These are phyloP conservation scores for Bimastos eiseni DNA, from an alignment of 2,888 invertebrate species.

Conservation along the genomic window DNA sequence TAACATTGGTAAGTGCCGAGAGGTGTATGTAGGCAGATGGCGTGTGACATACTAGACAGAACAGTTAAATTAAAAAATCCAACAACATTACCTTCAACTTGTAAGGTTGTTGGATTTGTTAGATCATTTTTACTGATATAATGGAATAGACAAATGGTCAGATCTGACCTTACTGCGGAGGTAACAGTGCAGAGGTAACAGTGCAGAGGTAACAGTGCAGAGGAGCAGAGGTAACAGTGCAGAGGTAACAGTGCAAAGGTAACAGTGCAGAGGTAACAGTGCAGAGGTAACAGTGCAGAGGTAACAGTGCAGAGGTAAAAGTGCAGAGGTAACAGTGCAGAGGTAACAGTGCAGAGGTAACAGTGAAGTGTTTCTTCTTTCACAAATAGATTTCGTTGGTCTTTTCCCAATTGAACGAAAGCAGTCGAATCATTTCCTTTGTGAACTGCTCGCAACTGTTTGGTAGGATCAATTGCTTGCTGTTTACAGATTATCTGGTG, in stretches of 20 bases:
- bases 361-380: background rate
- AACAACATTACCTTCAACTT: background rate
- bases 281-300: too few relatives aligned
- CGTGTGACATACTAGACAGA: too few relatives aligned
- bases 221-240: background rate
- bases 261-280: background rate
- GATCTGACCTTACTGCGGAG: background rate
- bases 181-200: background rate
- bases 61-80: background rate
- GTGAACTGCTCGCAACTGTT: background rate
- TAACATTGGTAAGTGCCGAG: too few relatives aligned
- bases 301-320: background rate
- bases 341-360: too few relatives aligned
- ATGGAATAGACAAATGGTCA: background rate
- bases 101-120: background rate
- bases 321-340: background rate
- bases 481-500: background rate
- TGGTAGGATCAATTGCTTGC: background rate
- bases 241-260: too few relatives aligned
- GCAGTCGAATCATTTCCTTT: background rate
- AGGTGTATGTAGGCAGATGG: too few relatives aligned
- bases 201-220: too few relatives aligned
- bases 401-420: conserved; percentile 4
- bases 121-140: background rate
- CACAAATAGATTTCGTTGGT: background rate